These are phyloP conservation scores for Peucedramus taeniatus DNA, from an alignment of 2,113 vertebrate genomes.

Conservation along the genomic window DNA sequence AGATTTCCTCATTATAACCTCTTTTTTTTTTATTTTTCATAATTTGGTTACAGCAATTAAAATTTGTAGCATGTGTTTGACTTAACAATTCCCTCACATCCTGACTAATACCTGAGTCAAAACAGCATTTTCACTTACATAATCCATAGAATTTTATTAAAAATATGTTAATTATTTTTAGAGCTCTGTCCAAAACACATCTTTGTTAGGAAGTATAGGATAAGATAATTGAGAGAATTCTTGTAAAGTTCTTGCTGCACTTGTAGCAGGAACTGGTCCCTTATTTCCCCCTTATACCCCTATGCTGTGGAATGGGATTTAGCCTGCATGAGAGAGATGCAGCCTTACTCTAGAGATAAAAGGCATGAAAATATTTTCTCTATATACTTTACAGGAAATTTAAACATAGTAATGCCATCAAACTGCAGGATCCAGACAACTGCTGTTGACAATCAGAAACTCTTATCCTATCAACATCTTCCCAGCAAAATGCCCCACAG, in stretches of 20 bases:
- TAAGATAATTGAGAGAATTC: not conserved
- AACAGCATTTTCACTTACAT: not conserved
- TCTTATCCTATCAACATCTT: not conserved
- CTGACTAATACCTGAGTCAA: not conserved
- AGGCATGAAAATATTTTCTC: not conserved
- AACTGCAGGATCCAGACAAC: not conserved
- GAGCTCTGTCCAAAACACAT: not conserved
- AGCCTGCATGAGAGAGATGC: not conserved
- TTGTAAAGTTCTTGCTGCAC: not conserved
- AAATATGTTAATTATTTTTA: not conserved
- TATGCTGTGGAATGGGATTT: not conserved
- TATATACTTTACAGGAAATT: not conserved
- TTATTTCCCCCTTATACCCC: not conserved
- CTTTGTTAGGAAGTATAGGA: not conserved
- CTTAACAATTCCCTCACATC: not conserved
- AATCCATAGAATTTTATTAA: not conserved
- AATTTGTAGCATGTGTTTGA: conserved; percentile 35
- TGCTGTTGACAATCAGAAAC: not conserved
- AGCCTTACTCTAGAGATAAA: not conserved
- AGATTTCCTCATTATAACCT: not conserved
- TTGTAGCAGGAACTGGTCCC: not conserved
- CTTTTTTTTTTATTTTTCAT: not conserved
- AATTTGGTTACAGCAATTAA: conserved; percentile 11
- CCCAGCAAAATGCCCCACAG: not conserved
- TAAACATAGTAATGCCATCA: not conserved